These are phyloP conservation scores for Anseranas semipalmata DNA, from an alignment of 2,113 vertebrate genomes.

Conservation along the genomic window DNA sequence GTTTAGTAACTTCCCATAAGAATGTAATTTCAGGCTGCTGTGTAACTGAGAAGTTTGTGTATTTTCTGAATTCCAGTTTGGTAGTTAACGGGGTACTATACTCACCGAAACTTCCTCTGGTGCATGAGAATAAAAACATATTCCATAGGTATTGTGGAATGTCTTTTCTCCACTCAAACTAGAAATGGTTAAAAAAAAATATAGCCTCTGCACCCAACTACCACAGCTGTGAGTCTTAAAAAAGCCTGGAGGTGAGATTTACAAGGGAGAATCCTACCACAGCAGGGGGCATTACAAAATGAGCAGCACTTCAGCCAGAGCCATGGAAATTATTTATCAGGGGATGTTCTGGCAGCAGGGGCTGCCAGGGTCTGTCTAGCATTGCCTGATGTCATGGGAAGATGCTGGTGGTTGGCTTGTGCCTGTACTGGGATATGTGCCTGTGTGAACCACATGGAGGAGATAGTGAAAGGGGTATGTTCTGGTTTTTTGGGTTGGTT, in stretches of 20 bases:
- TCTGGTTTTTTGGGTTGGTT: too few relatives aligned
- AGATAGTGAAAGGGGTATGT: neutral
- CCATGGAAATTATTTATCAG: neutral
- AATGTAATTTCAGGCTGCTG: neutral
- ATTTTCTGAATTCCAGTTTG: neutral
- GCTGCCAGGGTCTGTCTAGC: neutral
- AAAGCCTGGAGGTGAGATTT: neutral
- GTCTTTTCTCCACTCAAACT: neutral
- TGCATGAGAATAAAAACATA: neutral
- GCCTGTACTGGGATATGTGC: neutral
- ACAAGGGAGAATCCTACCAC: neutral
- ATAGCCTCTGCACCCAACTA: neutral
- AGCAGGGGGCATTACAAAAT: neutral
- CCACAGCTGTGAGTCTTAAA: neutral
- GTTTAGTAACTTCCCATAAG: neutral
- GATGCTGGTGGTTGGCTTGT: rapidly evolving
- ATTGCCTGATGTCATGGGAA: neutral
- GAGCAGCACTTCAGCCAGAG: neutral
- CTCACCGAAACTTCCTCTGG: neutral
- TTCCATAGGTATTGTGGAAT: neutral
- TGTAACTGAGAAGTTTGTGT: neutral
- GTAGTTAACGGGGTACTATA: neutral
- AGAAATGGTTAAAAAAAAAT: neutral
- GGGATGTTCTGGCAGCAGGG: neutral
- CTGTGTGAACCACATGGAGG: neutral